Evolutionary conservation across 2,113 vertebrate genomes (phyloP).

Genomic region (Nothocercus julius): DNA sequence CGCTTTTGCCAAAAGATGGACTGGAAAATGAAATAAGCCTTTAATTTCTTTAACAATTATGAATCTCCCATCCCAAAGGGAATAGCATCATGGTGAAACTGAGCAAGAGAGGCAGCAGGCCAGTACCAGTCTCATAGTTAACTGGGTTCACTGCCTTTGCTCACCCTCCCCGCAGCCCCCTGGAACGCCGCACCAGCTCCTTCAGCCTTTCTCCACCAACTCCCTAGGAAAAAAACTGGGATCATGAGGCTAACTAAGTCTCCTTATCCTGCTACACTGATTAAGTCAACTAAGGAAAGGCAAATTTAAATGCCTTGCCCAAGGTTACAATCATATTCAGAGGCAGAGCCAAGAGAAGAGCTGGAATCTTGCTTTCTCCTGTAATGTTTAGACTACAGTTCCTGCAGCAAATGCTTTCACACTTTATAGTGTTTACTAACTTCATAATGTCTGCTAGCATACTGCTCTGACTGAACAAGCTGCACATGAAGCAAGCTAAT

Average conservation of each 20-base stretch:
- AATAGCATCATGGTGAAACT: background rate
- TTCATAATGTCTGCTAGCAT: constrained; percentile 61
- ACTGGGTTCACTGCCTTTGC: background rate
- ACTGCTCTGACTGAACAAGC: constrained; percentile 52
- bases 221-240: too few relatives aligned
- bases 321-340: constrained; percentile 73
- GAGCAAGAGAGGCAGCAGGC: background rate
- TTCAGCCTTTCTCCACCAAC: background rate
- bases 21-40: constrained; percentile 38
- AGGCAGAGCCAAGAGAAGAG: constrained; percentile 71
- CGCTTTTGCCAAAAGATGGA: constrained; percentile 34
- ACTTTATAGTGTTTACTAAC: constrained; percentile 75
- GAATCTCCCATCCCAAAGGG: background rate
- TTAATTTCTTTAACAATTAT: constrained; percentile 34
- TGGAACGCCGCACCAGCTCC: background rate
- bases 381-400: constrained; percentile 72
- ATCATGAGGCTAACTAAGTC: background rate
- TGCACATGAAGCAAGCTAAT: constrained; percentile 13
- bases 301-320: constrained; percentile 67
- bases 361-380: constrained; percentile 70
- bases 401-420: constrained; percentile 72
- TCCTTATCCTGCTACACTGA: constrained; percentile 43
- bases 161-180: background rate
- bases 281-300: constrained; percentile 53
- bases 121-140: accelerated